These are phyloP conservation scores for Camelus bactrianus DNA, from an alignment of 2,113 vertebrate genomes.

Conservation along the genomic window DNA sequence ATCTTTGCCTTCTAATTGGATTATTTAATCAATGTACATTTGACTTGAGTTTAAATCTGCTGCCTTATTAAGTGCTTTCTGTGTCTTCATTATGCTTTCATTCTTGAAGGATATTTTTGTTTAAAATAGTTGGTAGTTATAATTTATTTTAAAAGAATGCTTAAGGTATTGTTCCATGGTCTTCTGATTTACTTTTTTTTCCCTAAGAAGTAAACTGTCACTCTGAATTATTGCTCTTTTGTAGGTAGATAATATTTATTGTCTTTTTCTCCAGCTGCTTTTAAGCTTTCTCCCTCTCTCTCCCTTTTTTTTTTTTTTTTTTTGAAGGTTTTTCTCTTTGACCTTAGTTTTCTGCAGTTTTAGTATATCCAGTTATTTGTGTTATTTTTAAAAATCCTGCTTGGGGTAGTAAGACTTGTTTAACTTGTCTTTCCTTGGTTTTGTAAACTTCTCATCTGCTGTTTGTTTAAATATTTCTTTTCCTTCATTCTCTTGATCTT, in stretches of 20 bases:
- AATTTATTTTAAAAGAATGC: background rate
- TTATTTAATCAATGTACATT: background rate
- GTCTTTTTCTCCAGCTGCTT: background rate
- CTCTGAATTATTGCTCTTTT: background rate
- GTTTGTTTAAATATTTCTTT: background rate
- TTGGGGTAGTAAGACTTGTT: background rate
- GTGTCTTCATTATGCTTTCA: background rate
- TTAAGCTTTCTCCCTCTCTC: background rate
- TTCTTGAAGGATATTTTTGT: background rate
- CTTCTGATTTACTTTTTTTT: background rate
- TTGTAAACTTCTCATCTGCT: background rate
- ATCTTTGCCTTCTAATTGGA: background rate
- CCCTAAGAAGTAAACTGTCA: background rate
- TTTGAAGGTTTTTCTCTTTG: background rate
- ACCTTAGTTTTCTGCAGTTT: background rate
- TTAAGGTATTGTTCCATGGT: background rate
- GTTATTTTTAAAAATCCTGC: background rate
- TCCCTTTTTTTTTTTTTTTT: too few species aligned
- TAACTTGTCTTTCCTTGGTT: background rate
- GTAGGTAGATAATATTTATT: background rate
- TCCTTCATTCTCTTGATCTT: background rate
- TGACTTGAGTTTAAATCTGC: background rate
- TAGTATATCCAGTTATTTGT: background rate
- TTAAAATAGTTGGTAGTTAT: background rate
- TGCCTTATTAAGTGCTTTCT: background rate